Evolutionary conservation across 1,140 invertebrate genomes (phyloP), one percentile per base, ranked within the genome.

Genomic region (Pteromalus puparum): DNA sequence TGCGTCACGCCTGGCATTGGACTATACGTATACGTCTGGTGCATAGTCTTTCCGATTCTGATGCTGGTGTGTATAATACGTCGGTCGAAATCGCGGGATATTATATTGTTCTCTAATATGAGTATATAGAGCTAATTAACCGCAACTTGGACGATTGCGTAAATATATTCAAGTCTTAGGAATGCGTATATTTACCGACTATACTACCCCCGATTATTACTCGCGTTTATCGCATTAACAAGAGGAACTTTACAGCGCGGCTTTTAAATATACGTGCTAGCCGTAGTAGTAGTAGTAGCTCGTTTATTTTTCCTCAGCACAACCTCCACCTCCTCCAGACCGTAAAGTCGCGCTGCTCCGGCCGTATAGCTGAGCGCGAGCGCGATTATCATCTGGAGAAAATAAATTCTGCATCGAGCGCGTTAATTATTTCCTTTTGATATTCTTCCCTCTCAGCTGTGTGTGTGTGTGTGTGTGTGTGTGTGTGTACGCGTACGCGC

Each of bases 151-250:
- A 34, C 38, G 38, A 42, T 42, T 53, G 18, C 42, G 42, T 2
- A 15, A 53, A 53, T 53, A 15, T 15, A 15, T n/a, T n/a, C n/a
- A n/a, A n/a, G n/a, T n/a, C n/a, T n/a, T n/a, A n/a, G n/a, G n/a
- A n/a, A 18, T 5, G 48, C 13, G 21, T 7, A n/a, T 61, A 61
- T 61, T 61, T 21, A 61, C 53, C 53, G 53, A 61, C 53, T 61
- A 42, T 38, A 61, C 53, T 61, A 61, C 18, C 21, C 34, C 53
- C 73, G 38, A 83, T 76, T 83, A 83, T 83, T 68, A 83, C 76
- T 76, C 28, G 81, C 34, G 72, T 48, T 83, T 75, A 72, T 82
- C 81, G 81, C 81, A 82, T 82, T 83, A 83, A 77, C 81, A 76
- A 77, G 61, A 65, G 74, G 38, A 24, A 83, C 73, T 83, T 83